Evolutionary conservation across 2,113 vertebrate genomes (phyloP).

Genomic region (Neogobius melanostomus): DNA sequence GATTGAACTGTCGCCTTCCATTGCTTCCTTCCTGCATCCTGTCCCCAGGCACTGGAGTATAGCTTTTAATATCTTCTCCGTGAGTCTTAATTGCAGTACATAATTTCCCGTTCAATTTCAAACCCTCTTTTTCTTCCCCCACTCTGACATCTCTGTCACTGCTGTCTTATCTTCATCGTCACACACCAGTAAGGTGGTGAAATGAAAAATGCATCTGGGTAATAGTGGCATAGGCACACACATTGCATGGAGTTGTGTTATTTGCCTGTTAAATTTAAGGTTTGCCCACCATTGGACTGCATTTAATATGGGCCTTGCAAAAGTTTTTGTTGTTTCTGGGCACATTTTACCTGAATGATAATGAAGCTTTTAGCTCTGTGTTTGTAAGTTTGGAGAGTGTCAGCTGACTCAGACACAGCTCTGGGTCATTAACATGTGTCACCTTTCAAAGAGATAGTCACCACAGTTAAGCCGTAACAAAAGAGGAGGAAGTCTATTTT

Average conservation of each 20-base stretch:
- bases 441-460: conserved; percentile 22
- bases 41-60: conserved; percentile 63
- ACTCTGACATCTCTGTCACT: conserved; percentile 67
- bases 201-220: conserved; percentile 51
- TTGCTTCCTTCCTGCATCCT: conserved; percentile 51
- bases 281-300: background rate
- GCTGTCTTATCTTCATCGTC: conserved; percentile 68
- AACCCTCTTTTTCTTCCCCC: conserved; percentile 13
- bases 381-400: conserved; percentile 43
- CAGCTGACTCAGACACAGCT: conserved; percentile 45
- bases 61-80: conserved; percentile 69
- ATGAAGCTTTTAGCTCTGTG: conserved; percentile 36
- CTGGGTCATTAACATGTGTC: conserved; percentile 42
- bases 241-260: conserved; percentile 7
- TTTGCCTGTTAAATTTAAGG: background rate
- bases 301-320: background rate
- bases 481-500: conserved; percentile 10
- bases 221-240: conserved; percentile 8
- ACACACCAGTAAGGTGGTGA: conserved; percentile 67
- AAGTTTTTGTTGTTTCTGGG: conserved; percentile 18
- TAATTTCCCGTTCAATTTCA: conserved; percentile 73
- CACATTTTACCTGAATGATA: conserved; percentile 14
- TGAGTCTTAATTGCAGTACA: conserved; percentile 75
- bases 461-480: conserved; percentile 25
- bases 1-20: conserved; percentile 70